Base-by-base conservation (phyloP, 1,140 invertebrate species). In the Cotesia vestalis region DNA sequence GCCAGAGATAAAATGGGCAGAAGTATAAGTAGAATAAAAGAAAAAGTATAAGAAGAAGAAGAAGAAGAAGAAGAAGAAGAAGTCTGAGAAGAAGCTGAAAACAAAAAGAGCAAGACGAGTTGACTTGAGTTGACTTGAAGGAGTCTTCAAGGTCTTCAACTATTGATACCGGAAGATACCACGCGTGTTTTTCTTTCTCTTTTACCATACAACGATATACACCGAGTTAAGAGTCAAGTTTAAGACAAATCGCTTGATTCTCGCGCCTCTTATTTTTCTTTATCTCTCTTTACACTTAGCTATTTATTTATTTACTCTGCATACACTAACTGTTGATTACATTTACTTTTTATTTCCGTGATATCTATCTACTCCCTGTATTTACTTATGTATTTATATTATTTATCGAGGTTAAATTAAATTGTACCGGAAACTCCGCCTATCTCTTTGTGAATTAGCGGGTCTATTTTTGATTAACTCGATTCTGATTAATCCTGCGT, bases 231-330 rank as follows among this genome's bases (percentile, higher is more conserved):
- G 57, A 59, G 57, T 59, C 57, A 59, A 46, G 17, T 46, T 46
- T 46, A 55, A 55, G 72, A 73, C 66, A 69, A 73, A 73, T 73
- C 66, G 66, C 46, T 64, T 59, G 60, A 36, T 59, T 69, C 72
- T 73, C 61, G 36, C 72, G 63, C 72, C 72, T 64, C 69, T 11
- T 46, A 46, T 46, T 46, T 46, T 46, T 46, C 40, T 46, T 46
- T 46, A 46, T 46, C 40, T 46, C 6, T 46, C 40, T 46, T 11
- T 46, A 9, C 11, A 46, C 40, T 8, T 46, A 9, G 11, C 40
- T 46, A 46, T 46, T 46, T 46, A 46, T 46, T 46, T 46, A 46
- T 46, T 46, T 46, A 46, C 40, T 9, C 40, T 46, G 11, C 40
- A 46, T 46, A 46, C 40, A 46, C 40, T 46, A 46, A 46, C 40